Conservation (phyloP, 2,888 invertebrate genomes). For the Leucania comma region DNA sequence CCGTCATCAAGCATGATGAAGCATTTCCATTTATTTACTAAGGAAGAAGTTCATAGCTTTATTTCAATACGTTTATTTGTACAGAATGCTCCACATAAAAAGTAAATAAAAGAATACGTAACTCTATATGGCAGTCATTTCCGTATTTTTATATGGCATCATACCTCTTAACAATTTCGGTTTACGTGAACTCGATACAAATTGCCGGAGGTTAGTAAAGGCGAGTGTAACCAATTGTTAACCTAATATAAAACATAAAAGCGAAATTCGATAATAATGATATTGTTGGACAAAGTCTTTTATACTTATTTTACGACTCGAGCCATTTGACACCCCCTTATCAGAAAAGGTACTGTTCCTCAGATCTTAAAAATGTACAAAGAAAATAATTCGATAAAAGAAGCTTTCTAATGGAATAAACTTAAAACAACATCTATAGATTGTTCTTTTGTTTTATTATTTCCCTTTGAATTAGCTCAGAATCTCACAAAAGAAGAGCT, state of each 20-base stretch:
- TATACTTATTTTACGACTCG: constrained; percentile 44
- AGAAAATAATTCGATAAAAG: constrained; percentile 31
- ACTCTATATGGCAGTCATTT: constrained; percentile 16
- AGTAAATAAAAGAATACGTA: constrained; percentile 20
- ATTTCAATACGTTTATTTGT: constrained; percentile 9
- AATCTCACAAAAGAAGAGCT: constrained; percentile 38
- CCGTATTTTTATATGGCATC: constrained; percentile 29
- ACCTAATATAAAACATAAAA: constrained; percentile 44
- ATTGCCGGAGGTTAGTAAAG: constrained; percentile 39
- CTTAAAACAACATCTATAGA: constrained; percentile 47
- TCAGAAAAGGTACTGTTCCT: constrained; percentile 31
- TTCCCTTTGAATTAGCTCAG: constrained; percentile 43
- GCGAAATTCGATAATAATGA: constrained; percentile 27
- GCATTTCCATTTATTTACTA: constrained; percentile 7
- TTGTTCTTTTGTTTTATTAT: constrained; percentile 54
- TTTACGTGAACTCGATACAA: constrained; percentile 58
- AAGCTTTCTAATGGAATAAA: constrained; percentile 36
- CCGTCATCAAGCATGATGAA: neutral
- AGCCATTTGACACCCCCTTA: constrained; percentile 39
- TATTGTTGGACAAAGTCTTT: constrained; percentile 39
- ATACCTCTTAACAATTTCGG: constrained; percentile 46
- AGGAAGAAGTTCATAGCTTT: constrained; percentile 6
- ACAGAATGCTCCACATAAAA: constrained; percentile 21
- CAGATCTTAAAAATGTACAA: constrained; percentile 26
- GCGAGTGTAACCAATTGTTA: constrained; percentile 53